phyloP scores from a whole-genome alignment of 2,113 vertebrate genomes.

The Oxyura jamaicensis region DNA sequence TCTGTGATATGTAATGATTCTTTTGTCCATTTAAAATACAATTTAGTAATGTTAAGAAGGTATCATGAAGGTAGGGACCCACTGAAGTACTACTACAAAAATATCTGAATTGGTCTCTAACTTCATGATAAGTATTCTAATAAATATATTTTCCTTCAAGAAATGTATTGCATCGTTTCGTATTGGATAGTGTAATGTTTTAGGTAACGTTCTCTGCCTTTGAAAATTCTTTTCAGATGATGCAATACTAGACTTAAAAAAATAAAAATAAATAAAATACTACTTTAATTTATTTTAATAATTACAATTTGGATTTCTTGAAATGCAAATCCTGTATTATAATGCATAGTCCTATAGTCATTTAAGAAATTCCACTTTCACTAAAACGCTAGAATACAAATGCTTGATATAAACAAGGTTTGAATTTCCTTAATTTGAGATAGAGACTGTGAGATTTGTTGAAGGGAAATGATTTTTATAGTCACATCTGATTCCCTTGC shows the following conservation, averaged over 20 bases:
- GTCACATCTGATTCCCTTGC: background rate
- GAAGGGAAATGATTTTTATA: background rate
- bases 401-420: background rate
- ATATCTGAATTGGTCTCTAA: background rate
- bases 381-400: background rate
- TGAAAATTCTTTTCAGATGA: background rate
- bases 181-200: background rate
- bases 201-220: background rate
- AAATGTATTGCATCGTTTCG: background rate
- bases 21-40: background rate
- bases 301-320: background rate
- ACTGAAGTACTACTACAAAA: background rate
- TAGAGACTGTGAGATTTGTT: background rate
- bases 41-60: background rate
- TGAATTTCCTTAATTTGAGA: background rate
- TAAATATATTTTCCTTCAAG: background rate
- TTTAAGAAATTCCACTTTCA: background rate
- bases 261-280: background rate
- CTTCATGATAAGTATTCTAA: background rate
- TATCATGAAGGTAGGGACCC: background rate
- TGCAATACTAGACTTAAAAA: background rate
- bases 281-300: background rate
- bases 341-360: background rate
- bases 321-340: background rate
- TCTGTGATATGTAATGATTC: background rate